Evolutionary conservation across 2,113 vertebrate species (phyloP), one percentile per base, ranked within the genome.

Genomic region (Desmodus rotundus): DNA sequence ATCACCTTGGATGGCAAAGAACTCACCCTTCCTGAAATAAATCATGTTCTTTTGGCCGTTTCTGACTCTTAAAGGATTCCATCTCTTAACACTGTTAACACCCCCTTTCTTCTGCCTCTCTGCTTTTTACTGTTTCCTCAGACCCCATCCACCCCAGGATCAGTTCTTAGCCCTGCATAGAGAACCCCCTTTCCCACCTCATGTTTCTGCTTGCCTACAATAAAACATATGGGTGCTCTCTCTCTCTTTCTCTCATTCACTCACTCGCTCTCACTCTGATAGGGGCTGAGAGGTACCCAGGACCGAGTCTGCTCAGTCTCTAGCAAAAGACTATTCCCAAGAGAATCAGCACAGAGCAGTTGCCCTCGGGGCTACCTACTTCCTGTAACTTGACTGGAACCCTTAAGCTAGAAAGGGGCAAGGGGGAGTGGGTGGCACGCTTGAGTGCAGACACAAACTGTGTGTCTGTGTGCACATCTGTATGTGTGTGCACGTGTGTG

Each of bases 21-120:
- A 47, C 67, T 70, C 22, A 36, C 36, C 94, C 58, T 93, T 87
- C 52, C 70, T 91, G 47, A 94, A 82, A 84, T 58, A 36, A n/a
- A 36, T 78, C 54, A 36, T 12, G 4, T 68, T 38, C 77, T 87
- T 52, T 74, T 0, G 3, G 28, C 58, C 54, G 45, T 93, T 76
- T 12, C 36, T 87, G 50, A 24, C 36, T 17, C 11, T 70, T 33
- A 82, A 52, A 88, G 36, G 28, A 67, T 74, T 81, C 28, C 1
- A 8, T n/a, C 15, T 17, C 31, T 63, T 52, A 45, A 68, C 58
- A 61, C 56, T 24, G 56, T 58, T 58, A 58, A 24, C 31, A 50
- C 41, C 28, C 15, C 9, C 54, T 28, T 8, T n/a, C 58, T 58
- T 43, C 17, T 14, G 43, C 45, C 58, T 85, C 50, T 67, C 19